phyloP scores from a whole-genome alignment of 2,113 vertebrate species.

The Anas platyrhynchos region DNA sequence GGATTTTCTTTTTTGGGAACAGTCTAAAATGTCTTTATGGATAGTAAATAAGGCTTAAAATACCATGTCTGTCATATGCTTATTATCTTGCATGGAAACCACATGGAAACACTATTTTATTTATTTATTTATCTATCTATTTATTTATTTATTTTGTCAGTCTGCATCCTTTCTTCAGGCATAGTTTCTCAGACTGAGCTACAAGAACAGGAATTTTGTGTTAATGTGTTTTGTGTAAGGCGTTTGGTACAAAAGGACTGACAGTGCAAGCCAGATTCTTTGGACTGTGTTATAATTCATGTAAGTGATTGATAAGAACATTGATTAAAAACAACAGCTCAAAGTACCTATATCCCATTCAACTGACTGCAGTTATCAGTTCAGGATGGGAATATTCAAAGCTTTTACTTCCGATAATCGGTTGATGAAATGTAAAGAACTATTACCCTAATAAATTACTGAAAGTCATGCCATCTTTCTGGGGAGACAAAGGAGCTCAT shows the following conservation, averaged over 20 bases:
- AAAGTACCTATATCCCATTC: not conserved
- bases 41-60: slow-evolving; percentile 3
- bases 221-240: not conserved
- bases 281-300: not conserved
- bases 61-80: not conserved
- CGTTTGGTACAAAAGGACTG: not conserved
- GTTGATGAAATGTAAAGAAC: not conserved
- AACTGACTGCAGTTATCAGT: not conserved
- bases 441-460: not conserved
- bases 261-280: not conserved
- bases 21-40: not conserved
- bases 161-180: not conserved
- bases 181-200: not conserved
- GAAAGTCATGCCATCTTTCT: not conserved
- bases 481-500: not conserved
- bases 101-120: not conserved
- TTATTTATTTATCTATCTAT: not conserved
- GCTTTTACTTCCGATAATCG: not conserved
- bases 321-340: not conserved
- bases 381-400: not conserved
- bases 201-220: not conserved
- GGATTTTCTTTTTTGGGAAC: not conserved
- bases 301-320: not conserved
- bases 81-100: not conserved
- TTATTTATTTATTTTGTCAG: not conserved